Base-by-base conservation (phyloP, 2,888 invertebrate genomes). In the Incurvaria masculella region DNA sequence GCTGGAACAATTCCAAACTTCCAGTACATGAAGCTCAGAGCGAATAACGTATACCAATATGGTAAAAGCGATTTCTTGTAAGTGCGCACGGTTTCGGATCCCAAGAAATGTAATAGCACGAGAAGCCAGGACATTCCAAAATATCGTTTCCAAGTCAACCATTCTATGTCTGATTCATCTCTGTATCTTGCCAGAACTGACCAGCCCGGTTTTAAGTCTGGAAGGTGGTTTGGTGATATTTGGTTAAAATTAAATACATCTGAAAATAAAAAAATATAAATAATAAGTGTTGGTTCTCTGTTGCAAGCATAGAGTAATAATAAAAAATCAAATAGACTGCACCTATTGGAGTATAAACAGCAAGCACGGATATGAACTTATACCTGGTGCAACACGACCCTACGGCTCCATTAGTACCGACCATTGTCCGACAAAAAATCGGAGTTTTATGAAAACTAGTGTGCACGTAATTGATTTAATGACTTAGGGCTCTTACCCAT, bases 111-210 rank as follows among this genome's bases (percentile, higher is more conserved):
- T 21, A 81, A 49, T 49, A 81, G 56, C 52, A 84, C 60, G 75
- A 83, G 86, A 46, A 80, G 78, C 61, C 80, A 72, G 46, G 82
- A 64, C 52, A 64, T 67, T 42, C 67, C 62, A 46, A 85, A 62
- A 48, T 81, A 76, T 53, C 70, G 79, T 57, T 81, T 80, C 79
- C 84, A 86, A 49, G 80, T 74, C 59, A 68, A 80, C 89, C 89
- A 90, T 72, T 90, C 90, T 60, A 80, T 72, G 68, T 90, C 89
- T 18, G 87, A 81, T 20, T 72, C 66, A 69, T 90, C 90, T 68
- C 81, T 81, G 52, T 76, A 78, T 56, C 81, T 72, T 21, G 69
- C 64, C 44, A 84, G 55, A 56, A 82, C 66, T 10, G 59, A 57
- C 85, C 85, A 85, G 26, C 86, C 85, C 46, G 72, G 65, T 53